phyloP scores from a whole-genome alignment of 2,888 invertebrate species.

The Dolichopus griseipennis region DNA sequence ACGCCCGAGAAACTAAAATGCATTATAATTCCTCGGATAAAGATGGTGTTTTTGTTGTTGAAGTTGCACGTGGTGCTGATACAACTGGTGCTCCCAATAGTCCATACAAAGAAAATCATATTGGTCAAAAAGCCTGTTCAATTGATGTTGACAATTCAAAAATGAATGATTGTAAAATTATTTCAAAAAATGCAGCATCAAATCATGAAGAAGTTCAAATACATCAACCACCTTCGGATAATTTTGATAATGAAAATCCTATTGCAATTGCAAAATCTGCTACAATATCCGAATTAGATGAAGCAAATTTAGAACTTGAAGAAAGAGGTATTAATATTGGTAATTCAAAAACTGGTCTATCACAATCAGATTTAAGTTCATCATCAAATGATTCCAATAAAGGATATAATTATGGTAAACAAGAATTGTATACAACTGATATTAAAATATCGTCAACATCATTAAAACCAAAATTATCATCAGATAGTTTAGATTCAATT shows the following conservation, averaged over 20 bases:
- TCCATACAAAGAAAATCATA: conserved; percentile 37
- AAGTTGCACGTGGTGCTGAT: conserved; percentile 48
- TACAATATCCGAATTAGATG: conserved; percentile 28
- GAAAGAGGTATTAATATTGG: conserved; percentile 39
- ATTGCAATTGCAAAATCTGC: conserved; percentile 25
- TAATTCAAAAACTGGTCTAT: conserved; percentile 63
- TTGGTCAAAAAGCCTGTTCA: conserved; percentile 32
- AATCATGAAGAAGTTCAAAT: conserved; percentile 42
- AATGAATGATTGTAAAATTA: conserved; percentile 19
- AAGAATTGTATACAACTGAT: conserved; percentile 65
- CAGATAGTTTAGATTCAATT: conserved; percentile 1
- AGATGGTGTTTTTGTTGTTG: conserved; percentile 66
- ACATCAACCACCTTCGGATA: conserved; percentile 38
- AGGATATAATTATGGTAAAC: conserved; percentile 71
- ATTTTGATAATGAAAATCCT: conserved; percentile 24
- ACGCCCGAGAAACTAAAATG: conserved; percentile 65
- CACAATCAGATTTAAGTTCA: conserved; percentile 71
- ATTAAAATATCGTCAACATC: conserved; percentile 55
- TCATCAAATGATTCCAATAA: conserved; percentile 63
- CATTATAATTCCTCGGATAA: conserved; percentile 61
- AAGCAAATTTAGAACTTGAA: conserved; percentile 30
- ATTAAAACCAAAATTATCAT: conserved; percentile 31
- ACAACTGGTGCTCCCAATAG: conserved; percentile 35
- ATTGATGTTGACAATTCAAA: conserved; percentile 40
- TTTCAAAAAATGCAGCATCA: conserved; percentile 21